Percentiles rank a stretch among this genome's conserved stretches.
phyloP scores from a whole-genome alignment of 2,888 invertebrate species.

The Liodrosophila aerea region DNA sequence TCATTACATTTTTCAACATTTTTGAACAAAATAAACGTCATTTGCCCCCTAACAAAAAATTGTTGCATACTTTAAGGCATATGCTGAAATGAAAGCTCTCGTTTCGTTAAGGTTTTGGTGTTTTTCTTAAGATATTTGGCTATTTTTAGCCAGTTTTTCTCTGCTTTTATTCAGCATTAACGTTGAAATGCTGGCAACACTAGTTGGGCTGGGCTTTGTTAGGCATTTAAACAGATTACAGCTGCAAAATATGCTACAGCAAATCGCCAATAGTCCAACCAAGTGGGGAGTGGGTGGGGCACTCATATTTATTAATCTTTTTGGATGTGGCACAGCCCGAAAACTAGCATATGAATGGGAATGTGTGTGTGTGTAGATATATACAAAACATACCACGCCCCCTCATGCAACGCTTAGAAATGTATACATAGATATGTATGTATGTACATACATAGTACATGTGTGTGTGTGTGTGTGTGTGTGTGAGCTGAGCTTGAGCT shows the following conservation, averaged over 20 bases:
- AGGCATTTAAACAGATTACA: constrained; percentile 75
- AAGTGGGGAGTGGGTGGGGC: constrained; percentile 17
- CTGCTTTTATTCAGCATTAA: no score
- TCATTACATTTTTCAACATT: no score
- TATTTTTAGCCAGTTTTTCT: no score
- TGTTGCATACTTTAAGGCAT: no score
- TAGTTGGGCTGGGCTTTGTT: no score
- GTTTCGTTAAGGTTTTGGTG: no score
- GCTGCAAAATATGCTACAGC: constrained; percentile 70
- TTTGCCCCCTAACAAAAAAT: no score
- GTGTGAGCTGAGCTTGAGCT: constrained; percentile 12
- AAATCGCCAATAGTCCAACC: constrained; percentile 41
- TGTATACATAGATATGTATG: constrained; percentile 29
- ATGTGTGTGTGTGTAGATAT: constrained; percentile 23
- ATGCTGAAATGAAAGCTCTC: no score
- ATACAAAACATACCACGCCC: constrained; percentile 50
- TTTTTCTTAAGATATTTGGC: no score
- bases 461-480: constrained; percentile 1
- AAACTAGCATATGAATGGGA: constrained; percentile 31
- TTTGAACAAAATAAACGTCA: no score
- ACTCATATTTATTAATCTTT: constrained; percentile 73
- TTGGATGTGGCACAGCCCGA: constrained; percentile 42
- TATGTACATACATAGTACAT: constrained; percentile 1
- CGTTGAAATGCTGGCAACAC: no score
- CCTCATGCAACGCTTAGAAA: constrained; percentile 52